Base-by-base conservation (phyloP, 2,113 vertebrate genomes). In the Donacobius atricapilla region DNA sequence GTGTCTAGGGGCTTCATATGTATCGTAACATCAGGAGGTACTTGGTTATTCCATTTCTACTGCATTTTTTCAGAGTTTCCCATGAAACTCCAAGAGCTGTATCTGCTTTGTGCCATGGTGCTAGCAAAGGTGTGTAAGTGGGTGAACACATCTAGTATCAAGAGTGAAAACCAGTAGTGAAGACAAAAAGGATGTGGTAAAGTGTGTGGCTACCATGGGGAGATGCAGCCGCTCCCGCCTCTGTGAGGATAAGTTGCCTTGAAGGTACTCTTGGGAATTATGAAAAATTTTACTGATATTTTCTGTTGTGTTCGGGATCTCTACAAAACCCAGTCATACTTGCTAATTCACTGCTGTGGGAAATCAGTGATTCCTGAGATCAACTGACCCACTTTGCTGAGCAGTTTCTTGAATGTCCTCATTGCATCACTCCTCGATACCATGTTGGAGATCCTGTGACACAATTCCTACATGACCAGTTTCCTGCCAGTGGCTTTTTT, bases 351-450 rank as follows among this genome's bases (percentile, higher is more conserved):
- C n/a, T 5, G 3, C 15, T 63, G 19, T 42, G 23, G 21, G 61
- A 79, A 23, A 87, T 61, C 28, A 71, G 0, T 45, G 39, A 61
- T 66, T 89, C 77, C 24, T 54, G 33, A 64, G 50, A 87, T 64
- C 31, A 61, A 30, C 56, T 42, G 45, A 72, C 8, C 20, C 0
- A 3, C 14, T 50, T 76, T 35, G 56, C 42, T 70, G 45, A 83
- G 40, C 18, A 21, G 22, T 78, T 83, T 71, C 30, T 90, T 31
- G 8, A 54, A 47, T 65, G 58, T 42, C 27, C 25, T 40, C 0
- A 0, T 73, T 70, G 21, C 2, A 1, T 64, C 19, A 63, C 15
- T 40, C 9, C 44, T 68, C 0, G 0, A 39, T 72, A 42, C 21
- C 9, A 3, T 19, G 9, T 24, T 54, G 50, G 83, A 65, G 45